Evolutionary conservation across 2,888 invertebrate genomes (phyloP).

Genomic region (Epistrophella euchroma): DNA sequence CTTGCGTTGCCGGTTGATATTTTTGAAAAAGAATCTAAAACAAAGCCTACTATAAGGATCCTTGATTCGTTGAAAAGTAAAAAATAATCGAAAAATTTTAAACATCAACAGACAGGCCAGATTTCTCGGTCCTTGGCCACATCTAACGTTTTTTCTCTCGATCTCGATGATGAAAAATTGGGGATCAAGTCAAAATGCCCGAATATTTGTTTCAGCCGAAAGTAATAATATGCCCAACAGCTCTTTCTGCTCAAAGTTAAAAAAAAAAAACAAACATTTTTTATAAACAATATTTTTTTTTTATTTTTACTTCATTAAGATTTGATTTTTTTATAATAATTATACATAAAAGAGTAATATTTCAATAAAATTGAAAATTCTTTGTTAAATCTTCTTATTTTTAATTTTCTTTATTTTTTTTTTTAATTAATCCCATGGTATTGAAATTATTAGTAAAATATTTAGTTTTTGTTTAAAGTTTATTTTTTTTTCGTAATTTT

Average conservation of each 20-base stretch:
- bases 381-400: slow-evolving; percentile 20
- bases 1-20: too few species aligned
- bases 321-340: slow-evolving; percentile 67
- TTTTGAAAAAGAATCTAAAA: too few species aligned
- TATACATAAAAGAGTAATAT: slow-evolving; percentile 70
- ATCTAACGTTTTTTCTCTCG: too few species aligned
- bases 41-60: too few species aligned
- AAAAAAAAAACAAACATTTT: slow-evolving; percentile 6
- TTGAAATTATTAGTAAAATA: slow-evolving; percentile 54
- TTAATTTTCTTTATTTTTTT: slow-evolving; percentile 26
- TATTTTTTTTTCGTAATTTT: slow-evolving; percentile 10
- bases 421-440: slow-evolving; percentile 14
- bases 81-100: too few species aligned
- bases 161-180: too few species aligned
- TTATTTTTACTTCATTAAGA: slow-evolving; percentile 70
- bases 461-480: slow-evolving; percentile 31
- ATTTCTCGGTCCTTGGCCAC: too few species aligned
- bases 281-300: slow-evolving; percentile 72
- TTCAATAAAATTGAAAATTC: slow-evolving; percentile 72
- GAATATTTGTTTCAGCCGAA: too few species aligned
- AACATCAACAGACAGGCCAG: too few species aligned
- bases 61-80: too few species aligned
- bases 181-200: too few species aligned
- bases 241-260: neutral
- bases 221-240: too few species aligned